These are phyloP conservation scores for Phyllopteryx taeniolatus DNA, from an alignment of 2,113 vertebrate species.

Conservation along the genomic window DNA sequence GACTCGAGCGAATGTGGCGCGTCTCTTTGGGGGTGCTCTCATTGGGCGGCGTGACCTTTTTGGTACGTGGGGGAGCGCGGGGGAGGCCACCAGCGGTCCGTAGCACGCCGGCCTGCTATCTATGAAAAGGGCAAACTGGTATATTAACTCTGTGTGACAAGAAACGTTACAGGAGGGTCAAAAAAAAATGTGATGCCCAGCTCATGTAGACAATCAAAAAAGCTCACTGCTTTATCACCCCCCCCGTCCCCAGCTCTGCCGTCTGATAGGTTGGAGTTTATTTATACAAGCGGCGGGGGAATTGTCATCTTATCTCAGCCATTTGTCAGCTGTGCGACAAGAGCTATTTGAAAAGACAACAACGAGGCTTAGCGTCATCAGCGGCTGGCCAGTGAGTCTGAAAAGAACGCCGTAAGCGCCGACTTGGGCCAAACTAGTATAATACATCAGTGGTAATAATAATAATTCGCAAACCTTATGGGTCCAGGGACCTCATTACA, in stretches of 20 bases:
- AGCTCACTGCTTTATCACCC: neutral
- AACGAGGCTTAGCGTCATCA: constrained; percentile 70
- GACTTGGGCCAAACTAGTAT: neutral
- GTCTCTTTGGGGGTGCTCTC: constrained; percentile 11
- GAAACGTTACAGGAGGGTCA: constrained; percentile 39
- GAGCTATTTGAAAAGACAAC: constrained; percentile 75
- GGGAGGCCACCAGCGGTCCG: constrained; percentile 30
- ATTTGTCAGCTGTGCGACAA: constrained; percentile 72
- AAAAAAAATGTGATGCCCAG: constrained; percentile 2
- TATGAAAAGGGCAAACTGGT: constrained; percentile 70
- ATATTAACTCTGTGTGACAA: constrained; percentile 65
- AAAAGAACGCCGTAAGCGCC: neutral
- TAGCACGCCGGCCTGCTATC: constrained; percentile 28
- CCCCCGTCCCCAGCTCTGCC: neutral
- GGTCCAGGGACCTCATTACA: too few relatives aligned
- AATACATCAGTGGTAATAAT: too few relatives aligned
- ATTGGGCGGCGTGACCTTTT: constrained; percentile 59
- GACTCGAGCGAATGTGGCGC: constrained; percentile 46
- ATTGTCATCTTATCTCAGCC: constrained; percentile 77
- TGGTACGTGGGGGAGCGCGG: constrained; percentile 43
- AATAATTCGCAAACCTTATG: too few relatives aligned
- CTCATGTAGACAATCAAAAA: constrained; percentile 25
- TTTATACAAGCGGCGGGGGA: constrained; percentile 74
- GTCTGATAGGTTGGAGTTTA: constrained; percentile 66
- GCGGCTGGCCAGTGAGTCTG: constrained; percentile 52